Conservation (phyloP, 2,113 vertebrate genomes). For the Bufo bufo region DNA sequence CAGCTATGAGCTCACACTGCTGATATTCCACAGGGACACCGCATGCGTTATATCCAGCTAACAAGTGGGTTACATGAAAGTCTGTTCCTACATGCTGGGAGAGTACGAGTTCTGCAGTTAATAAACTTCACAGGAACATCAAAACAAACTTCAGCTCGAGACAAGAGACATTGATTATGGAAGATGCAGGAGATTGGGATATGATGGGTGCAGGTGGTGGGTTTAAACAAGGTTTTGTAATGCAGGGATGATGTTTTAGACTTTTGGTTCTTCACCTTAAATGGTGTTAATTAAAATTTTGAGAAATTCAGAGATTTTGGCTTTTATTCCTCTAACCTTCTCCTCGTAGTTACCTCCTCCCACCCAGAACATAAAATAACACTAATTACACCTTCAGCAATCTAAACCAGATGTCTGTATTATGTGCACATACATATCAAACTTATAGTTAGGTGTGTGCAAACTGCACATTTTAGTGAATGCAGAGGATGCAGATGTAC, state of each 20-base stretch:
- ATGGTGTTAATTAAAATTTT: neutral
- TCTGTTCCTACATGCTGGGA: neutral
- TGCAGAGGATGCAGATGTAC: neutral
- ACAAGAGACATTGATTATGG: neutral
- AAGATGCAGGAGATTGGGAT: neutral
- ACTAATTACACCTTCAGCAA: neutral
- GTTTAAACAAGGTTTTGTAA: neutral
- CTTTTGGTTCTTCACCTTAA: neutral
- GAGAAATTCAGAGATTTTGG: neutral
- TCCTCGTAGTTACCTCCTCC: neutral
- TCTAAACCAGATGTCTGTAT: neutral
- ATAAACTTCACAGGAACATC: neutral
- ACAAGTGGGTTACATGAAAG: slow-evolving; percentile 18
- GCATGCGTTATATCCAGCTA: slow-evolving; percentile 2
- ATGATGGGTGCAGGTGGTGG: neutral
- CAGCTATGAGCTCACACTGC: slow-evolving; percentile 19
- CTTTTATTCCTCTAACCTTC: neutral
- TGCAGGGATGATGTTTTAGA: neutral
- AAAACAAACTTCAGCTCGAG: neutral
- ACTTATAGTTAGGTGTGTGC: neutral
- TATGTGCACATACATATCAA: neutral
- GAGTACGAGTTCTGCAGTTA: neutral
- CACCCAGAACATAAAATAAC: neutral
- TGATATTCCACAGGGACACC: neutral
- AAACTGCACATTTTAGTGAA: neutral